Percentiles rank a stretch among this genome's conserved stretches.
Evolutionary conservation across 2,797 vertebrate species (phyloP).

Genomic region (Hoplostethus mediterraneus): DNA sequence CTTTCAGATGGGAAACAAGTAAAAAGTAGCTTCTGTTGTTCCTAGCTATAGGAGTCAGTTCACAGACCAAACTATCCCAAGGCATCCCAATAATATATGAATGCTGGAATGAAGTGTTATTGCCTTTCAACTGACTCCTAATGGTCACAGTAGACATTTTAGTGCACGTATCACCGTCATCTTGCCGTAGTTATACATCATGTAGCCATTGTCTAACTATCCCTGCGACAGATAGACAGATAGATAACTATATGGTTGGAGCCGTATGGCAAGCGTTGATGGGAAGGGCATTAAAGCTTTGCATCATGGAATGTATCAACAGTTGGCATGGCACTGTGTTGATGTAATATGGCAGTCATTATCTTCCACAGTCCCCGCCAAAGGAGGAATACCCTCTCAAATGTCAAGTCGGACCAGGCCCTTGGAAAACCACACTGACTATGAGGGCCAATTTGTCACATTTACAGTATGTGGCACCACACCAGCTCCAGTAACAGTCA

Average conservation of each 20-base stretch:
- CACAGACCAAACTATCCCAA: too few species aligned
- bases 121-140: too few species aligned
- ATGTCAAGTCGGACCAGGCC: conserved; percentile 75
- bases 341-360: conserved; percentile 85
- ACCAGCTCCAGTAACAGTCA: conserved; percentile 53
- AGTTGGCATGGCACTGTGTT: conserved; percentile 78
- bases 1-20: too few species aligned
- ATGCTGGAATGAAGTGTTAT: too few species aligned
- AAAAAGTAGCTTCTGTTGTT: too few species aligned
- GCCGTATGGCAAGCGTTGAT: conserved; percentile 61
- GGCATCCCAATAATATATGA: too few species aligned
- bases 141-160: not conserved
- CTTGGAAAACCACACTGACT: conserved; percentile 66
- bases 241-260: conserved; percentile 49
- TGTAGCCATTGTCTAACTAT: conserved; percentile 31
- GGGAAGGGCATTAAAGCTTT: conserved; percentile 68
- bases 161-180: too few species aligned
- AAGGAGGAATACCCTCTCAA: conserved; percentile 80
- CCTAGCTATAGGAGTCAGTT: too few species aligned
- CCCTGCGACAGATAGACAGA: conserved; percentile 39
- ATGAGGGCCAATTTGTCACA: conserved; percentile 75
- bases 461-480: conserved; percentile 60
- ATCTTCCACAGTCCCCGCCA: conserved; percentile 74
- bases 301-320: conserved; percentile 77
- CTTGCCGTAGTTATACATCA: not conserved